phyloP scores from a whole-genome alignment of 1,140 invertebrate genomes.

The Camponotus floridanus region DNA sequence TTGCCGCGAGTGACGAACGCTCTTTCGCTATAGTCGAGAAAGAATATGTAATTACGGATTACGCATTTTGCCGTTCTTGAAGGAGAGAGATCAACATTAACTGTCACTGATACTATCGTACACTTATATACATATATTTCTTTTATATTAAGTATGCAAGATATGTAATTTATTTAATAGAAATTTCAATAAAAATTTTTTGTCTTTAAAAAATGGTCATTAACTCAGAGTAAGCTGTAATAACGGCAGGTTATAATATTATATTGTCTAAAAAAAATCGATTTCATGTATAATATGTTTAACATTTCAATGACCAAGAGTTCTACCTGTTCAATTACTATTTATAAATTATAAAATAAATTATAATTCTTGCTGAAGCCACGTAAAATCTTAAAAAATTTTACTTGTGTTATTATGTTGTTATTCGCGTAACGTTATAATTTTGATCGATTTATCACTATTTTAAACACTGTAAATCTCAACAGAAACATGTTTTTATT shows the following conservation, averaged over 20 bases:
- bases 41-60: not conserved
- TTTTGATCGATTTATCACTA: no score
- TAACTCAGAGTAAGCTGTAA: not conserved
- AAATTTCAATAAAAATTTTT: not conserved
- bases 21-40: constrained; percentile 18
- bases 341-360: no score
- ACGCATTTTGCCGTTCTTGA: not conserved
- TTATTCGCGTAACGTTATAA: no score
- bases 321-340: no score
- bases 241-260: not conserved
- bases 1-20: constrained; percentile 19
- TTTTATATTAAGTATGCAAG: not conserved
- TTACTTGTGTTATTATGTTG: no score
- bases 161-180: not conserved
- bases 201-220: not conserved
- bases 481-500: no score
- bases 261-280: not conserved
- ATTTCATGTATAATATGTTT: not conserved
- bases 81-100: not conserved
- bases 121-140: not conserved
- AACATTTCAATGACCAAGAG: not conserved
- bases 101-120: not conserved
- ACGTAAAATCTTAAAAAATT: no score
- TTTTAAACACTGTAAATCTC: no score
- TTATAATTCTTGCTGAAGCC: no score